Conservation (phyloP, 2,888 invertebrate species). For the Epiperipatus broadwayi region DNA sequence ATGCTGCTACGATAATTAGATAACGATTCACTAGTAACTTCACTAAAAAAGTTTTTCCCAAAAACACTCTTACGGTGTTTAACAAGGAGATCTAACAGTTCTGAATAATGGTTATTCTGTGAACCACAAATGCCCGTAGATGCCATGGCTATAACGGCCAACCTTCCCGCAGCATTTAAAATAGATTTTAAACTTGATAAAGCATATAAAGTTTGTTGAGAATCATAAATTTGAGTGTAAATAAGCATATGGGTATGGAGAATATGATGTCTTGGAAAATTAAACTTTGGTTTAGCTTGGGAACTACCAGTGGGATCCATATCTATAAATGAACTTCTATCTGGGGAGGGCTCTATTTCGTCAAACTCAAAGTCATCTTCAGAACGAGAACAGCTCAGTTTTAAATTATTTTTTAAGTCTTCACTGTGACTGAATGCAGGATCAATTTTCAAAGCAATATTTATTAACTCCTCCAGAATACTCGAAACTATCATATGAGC, state of each 20-base stretch:
- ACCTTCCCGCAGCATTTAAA: constrained; percentile 45
- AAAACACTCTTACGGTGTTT: constrained; percentile 60
- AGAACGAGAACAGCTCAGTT: too few species aligned
- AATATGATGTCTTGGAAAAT: too few species aligned
- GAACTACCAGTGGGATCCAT: too few species aligned
- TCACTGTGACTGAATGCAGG: too few species aligned
- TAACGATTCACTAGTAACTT: constrained; percentile 37
- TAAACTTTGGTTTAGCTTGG: constrained; percentile 14
- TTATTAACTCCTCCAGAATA: too few species aligned
- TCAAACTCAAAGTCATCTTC: too few species aligned
- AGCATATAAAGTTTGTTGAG: constrained; percentile 49
- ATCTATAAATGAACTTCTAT: too few species aligned
- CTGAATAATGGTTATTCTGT: too few species aligned
- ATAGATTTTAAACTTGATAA: constrained; percentile 52
- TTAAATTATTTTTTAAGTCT: too few species aligned
- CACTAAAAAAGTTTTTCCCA: constrained; percentile 37
- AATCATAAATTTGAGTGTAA: constrained; percentile 58
- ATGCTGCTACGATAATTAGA: constrained; percentile 53
- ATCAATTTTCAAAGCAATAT: too few species aligned
- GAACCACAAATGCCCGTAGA: constrained; percentile 43
- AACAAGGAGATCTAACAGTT: constrained; percentile 42
- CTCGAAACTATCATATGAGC: too few species aligned
- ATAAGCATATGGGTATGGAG: constrained; percentile 64
- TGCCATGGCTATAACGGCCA: constrained; percentile 51
- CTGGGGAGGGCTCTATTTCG: too few species aligned